These are phyloP conservation scores for Xyliphius kryptos DNA, from an alignment of 2,113 vertebrate species.

Conservation along the genomic window DNA sequence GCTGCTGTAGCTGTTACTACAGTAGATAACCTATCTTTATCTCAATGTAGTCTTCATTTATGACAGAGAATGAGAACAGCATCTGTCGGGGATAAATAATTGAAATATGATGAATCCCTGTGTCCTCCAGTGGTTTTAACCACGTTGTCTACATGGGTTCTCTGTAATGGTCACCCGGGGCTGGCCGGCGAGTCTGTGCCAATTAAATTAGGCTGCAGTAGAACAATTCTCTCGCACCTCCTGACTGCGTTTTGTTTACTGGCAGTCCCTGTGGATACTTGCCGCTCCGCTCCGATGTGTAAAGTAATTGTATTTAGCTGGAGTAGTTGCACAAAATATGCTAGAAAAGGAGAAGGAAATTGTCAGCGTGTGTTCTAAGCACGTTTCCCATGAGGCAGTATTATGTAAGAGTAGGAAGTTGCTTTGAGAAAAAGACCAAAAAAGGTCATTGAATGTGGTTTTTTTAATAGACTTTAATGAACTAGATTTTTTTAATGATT, in stretches of 20 bases:
- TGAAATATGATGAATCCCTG: constrained; percentile 26
- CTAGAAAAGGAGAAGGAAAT: constrained; percentile 16
- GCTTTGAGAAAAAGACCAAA: too few species aligned
- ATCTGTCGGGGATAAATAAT: constrained; percentile 16
- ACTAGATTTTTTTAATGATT: too few species aligned
- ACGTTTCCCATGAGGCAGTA: too few species aligned
- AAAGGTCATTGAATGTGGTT: too few species aligned
- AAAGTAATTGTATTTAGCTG: constrained; percentile 45
- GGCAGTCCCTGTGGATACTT: constrained; percentile 29
- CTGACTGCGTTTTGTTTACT: constrained; percentile 42
- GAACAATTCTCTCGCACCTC: constrained; percentile 28
- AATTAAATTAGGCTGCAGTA: constrained; percentile 51
- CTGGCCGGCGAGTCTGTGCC: constrained; percentile 34
- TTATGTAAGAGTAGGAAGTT: too few species aligned
- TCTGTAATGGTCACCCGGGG: constrained; percentile 44
- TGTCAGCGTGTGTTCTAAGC: too few species aligned
- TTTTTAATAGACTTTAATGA: too few species aligned
- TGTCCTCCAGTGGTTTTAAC: constrained; percentile 37
- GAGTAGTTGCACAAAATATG: constrained; percentile 33
- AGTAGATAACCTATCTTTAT: too few species aligned
- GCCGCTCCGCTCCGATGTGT: constrained; percentile 37
- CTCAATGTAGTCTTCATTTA: constrained; percentile 21
- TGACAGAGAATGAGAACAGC: constrained; percentile 16
- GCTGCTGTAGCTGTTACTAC: too few species aligned
- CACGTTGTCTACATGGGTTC: constrained; percentile 37